These are phyloP conservation scores for Amphipyra berbera DNA, from an alignment of 2,888 invertebrate genomes.

Conservation along the genomic window DNA sequence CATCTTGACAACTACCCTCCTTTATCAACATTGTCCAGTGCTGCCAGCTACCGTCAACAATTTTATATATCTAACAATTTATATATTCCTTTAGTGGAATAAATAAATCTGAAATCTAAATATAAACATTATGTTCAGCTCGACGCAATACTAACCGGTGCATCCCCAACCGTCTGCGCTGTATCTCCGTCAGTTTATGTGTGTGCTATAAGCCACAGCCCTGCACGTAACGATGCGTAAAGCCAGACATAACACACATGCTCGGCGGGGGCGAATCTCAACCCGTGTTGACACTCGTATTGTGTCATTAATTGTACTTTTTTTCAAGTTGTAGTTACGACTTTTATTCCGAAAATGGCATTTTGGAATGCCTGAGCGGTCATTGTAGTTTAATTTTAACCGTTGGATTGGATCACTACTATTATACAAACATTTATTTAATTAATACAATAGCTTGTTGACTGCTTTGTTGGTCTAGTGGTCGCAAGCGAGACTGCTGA, in stretches of 20 bases:
- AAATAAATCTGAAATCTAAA: background rate
- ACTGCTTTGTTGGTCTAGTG: too few relatives aligned
- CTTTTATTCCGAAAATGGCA: background rate
- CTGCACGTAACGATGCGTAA: slow-evolving; percentile 63
- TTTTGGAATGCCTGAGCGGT: background rate
- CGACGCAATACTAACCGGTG: background rate
- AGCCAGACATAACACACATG: slow-evolving; percentile 51
- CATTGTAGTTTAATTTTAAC: too few relatives aligned
- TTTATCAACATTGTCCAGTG: too few relatives aligned
- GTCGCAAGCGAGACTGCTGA: too few relatives aligned
- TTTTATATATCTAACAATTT: too few relatives aligned
- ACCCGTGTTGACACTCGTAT: slow-evolving; percentile 6
- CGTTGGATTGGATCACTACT: too few relatives aligned
- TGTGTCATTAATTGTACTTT: slow-evolving; percentile 35
- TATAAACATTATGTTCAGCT: background rate
- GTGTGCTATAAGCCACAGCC: slow-evolving; percentile 51
- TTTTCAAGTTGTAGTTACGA: background rate
- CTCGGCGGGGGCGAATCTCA: slow-evolving; percentile 13
- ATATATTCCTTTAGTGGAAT: too few relatives aligned
- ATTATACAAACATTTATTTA: too few relatives aligned
- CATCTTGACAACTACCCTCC: too few relatives aligned
- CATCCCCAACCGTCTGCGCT: slow-evolving; percentile 14
- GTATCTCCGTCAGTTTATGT: slow-evolving; percentile 56
- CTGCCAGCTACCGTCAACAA: too few relatives aligned
- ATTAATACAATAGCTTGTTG: too few relatives aligned